A percentile compares a stretch with the other conserved stretches of the same genome.
Evolutionary conservation across 2,888 invertebrate genomes (phyloP).

Genomic region (Rhorus exstirpatorius): DNA sequence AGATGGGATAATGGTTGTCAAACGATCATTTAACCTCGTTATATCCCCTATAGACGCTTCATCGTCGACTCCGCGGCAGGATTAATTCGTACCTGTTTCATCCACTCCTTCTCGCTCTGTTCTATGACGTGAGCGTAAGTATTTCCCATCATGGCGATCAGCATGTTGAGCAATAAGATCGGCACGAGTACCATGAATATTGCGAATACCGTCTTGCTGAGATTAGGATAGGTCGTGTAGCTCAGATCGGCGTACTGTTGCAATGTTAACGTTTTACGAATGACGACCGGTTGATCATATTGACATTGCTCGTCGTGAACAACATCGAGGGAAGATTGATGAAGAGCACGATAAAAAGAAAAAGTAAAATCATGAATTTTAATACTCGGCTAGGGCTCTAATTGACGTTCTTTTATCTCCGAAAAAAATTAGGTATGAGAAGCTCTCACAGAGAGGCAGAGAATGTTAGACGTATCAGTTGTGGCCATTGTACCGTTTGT

Average conservation of each 20-base stretch:
- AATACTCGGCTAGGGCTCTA: constrained; percentile 5
- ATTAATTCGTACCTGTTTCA: constrained; percentile 91
- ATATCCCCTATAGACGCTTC: no score
- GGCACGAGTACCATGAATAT: constrained; percentile 99
- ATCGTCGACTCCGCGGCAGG: neutral
- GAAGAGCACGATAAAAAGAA: neutral
- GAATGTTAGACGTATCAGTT: no score
- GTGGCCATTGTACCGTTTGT: no score
- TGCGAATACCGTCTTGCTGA: constrained; percentile 98
- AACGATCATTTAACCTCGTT: no score
- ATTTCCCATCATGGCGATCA: constrained; percentile 99
- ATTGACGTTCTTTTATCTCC: constrained; percentile 41
- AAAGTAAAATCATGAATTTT: constrained; percentile 17
- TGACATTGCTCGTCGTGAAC: neutral
- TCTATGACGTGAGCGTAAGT: constrained; percentile 99
- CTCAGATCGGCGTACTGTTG: constrained; percentile 96
- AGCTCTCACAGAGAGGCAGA: neutral
- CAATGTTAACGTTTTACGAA: neutral
- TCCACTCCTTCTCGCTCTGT: constrained; percentile 99
- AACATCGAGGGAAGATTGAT: neutral
- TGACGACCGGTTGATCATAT: neutral
- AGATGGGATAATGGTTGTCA: no score
- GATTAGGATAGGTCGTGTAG: constrained; percentile 95
- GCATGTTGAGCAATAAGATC: constrained; percentile 97
- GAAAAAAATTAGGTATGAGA: constrained; percentile 1